Evolutionary conservation across 1,140 invertebrate species (phyloP).

Genomic region (Muscidifurax raptorellus): DNA sequence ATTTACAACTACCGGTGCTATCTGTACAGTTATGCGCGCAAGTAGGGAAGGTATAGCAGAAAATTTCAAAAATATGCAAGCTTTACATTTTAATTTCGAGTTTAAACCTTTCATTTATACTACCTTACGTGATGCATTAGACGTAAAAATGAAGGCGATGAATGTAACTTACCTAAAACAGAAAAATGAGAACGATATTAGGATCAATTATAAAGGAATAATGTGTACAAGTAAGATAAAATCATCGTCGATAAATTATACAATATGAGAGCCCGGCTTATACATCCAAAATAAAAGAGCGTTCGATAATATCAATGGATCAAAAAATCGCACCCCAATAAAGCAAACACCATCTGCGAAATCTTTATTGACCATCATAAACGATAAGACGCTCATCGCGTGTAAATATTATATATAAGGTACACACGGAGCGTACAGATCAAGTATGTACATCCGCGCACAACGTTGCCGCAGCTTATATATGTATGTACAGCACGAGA

Average conservation of each 20-base stretch:
- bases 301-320: too few species aligned
- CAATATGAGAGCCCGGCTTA: too few species aligned
- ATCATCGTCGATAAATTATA: too few species aligned
- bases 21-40: background rate
- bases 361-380: background rate
- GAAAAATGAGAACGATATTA: background rate
- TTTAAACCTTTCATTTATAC: too few species aligned
- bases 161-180: background rate
- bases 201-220: background rate
- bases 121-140: background rate
- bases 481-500: background rate
- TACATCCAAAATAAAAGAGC: too few species aligned
- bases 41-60: too few species aligned
- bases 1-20: background rate
- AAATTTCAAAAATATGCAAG: too few species aligned
- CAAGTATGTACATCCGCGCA: too few species aligned
- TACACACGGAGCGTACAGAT: background rate
- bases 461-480: background rate
- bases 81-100: too few species aligned
- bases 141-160: background rate
- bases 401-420: background rate
- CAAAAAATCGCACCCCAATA: background rate
- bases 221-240: background rate
- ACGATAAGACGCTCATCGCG: background rate
- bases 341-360: background rate